Base-by-base conservation (phyloP, 2,113 vertebrate genomes). In the Geothlypis trichas region DNA sequence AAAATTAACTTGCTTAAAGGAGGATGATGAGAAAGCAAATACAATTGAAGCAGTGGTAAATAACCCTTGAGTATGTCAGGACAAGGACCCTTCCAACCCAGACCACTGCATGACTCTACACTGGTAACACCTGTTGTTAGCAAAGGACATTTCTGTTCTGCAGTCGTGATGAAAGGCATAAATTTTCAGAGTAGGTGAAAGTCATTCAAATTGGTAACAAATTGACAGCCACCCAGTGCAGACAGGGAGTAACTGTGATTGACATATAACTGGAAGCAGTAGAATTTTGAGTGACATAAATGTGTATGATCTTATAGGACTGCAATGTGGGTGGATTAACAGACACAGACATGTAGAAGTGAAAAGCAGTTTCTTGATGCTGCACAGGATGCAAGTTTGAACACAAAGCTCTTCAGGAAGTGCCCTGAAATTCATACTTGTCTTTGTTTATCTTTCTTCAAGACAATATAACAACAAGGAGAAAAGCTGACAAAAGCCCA, bases 271-370 rank as follows among this genome's bases (percentile, higher is more conserved):
- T 95, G 87, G 66, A 94, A 92, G 69, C 87, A 89, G 76, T 33
- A 81, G 72, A 69, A 67, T 82, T 83, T 42, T 89, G 72, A 94
- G 54, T 90, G 90, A 78, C 78, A 89, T 90, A 84, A 96, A 84
- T 78, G 85, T 89, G 37, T 77, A 59, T 93, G 79, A 96, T 77
- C 75, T 94, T 94, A 79, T 0, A 67, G 80, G 82, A 80, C 65
- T 92, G 89, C 68, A 90, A 0, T 89, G 89, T 95, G 94, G 77
- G 94, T 90, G 91, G 89, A 55, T 90, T 94, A 88, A 77, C 82
- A 96, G 84, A 87, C 84, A 51, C 61, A 85, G 72, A 77, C 74
- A 54, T 13, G 35, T 30, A 49, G 74, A 93, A 81, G 30, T 49
- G 59, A 58, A 72, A 92, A 92, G 47, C 55, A 63, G 49, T 72